Percentiles rank a stretch among this genome's conserved stretches.
Evolutionary conservation across 2,797 vertebrate genomes (phyloP).

Genomic region (Alauda arvensis): DNA sequence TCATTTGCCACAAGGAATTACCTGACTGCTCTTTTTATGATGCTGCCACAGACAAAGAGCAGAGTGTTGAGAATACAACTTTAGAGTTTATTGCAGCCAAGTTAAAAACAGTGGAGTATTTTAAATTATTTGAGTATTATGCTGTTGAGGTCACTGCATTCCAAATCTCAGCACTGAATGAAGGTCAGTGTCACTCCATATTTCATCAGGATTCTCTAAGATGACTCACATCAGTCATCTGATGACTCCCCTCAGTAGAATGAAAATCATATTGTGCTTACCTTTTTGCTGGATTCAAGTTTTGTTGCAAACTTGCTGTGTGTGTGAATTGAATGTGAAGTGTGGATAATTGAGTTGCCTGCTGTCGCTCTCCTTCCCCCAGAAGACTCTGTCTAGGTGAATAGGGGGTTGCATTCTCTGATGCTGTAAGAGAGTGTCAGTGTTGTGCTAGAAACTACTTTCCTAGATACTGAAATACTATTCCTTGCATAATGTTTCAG

Average conservation of each 20-base stretch:
- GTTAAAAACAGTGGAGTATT: neutral
- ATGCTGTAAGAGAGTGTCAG: neutral
- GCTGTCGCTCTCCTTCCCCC: neutral
- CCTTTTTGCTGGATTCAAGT: neutral
- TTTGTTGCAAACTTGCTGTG: neutral
- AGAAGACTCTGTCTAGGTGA: neutral
- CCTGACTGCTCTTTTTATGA: neutral
- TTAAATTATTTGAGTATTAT: neutral
- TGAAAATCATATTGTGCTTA: neutral
- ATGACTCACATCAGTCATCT: conserved; percentile 18
- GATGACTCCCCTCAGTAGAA: neutral
- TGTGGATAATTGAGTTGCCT: neutral
- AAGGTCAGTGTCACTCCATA: conserved; percentile 13
- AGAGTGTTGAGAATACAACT: neutral
- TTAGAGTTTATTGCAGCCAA: neutral
- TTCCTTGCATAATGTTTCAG: neutral
- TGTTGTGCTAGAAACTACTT: neutral
- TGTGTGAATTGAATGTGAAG: neutral
- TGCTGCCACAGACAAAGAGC: neutral
- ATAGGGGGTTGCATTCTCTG: neutral
- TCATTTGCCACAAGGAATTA: neutral
- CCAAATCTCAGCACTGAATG: conserved; percentile 11
- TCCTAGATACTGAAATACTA: neutral
- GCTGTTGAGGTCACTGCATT: neutral
- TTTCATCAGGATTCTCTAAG: conserved; percentile 1